Evolutionary conservation across 1,140 invertebrate genomes (phyloP).

Genomic region (Rhynchophorus ferrugineus): DNA sequence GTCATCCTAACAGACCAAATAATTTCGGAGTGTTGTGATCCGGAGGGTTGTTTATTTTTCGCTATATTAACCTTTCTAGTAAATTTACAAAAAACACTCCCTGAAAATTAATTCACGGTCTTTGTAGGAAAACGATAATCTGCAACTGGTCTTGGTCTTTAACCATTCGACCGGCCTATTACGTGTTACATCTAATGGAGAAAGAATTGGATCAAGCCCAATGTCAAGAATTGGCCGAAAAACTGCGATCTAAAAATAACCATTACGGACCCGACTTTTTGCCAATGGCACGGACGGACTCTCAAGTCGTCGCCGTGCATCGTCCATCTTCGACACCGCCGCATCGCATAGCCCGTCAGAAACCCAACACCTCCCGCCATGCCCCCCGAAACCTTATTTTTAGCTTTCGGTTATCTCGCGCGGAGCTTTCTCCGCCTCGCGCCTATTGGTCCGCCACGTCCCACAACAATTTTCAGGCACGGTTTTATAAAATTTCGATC

Average conservation of each 20-base stretch:
- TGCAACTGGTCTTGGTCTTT: too few relatives aligned
- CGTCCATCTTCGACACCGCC: background rate
- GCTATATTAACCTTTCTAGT: too few relatives aligned
- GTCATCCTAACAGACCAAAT: too few relatives aligned
- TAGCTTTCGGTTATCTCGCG: conserved; percentile 4
- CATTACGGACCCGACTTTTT: background rate
- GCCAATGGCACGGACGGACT: background rate
- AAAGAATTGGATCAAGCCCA: background rate
- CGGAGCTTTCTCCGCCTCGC: conserved; percentile 9
- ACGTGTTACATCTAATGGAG: too few relatives aligned
- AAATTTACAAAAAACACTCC: too few relatives aligned
- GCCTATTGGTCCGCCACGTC: conserved; percentile 5
- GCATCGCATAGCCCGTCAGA: conserved; percentile 1
- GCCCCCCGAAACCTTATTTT: conserved; percentile 12
- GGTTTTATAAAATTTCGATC: conserved; percentile 9
- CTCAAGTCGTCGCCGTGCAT: background rate
- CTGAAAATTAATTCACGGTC: too few relatives aligned
- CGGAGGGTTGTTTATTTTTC: too few relatives aligned
- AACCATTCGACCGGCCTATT: too few relatives aligned
- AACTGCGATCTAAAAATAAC: background rate
- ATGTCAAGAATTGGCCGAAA: background rate
- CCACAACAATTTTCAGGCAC: conserved; percentile 14
- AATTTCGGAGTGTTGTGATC: too few relatives aligned
- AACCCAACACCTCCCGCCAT: conserved; percentile 11
- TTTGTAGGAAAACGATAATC: too few relatives aligned